A percentile compares a stretch with the other conserved stretches of the same genome.
Conservation (phyloP, 2,797 vertebrate genomes). For the Neostethus bicornis region DNA sequence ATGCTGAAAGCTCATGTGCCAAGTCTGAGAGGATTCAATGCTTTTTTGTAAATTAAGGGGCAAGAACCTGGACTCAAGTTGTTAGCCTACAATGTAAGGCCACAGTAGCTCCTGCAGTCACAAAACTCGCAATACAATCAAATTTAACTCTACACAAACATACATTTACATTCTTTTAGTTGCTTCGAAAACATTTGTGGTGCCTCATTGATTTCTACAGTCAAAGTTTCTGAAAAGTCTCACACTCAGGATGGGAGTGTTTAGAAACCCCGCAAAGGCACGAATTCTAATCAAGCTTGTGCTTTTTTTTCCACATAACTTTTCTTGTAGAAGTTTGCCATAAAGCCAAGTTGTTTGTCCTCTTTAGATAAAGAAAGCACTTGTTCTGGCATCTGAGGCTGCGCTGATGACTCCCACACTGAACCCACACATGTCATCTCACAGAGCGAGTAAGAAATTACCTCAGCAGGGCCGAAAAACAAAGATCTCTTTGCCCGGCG, state of each 20-base stretch:
- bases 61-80: slow-evolving; percentile 44
- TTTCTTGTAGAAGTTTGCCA: slow-evolving; percentile 16
- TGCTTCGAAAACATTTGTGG: slow-evolving; percentile 18
- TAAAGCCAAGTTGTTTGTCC: slow-evolving; percentile 60
- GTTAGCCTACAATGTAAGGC: slow-evolving; percentile 28
- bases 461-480: slow-evolving; percentile 46
- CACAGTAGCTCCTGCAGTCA: slow-evolving; percentile 25
- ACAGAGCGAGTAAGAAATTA: slow-evolving; percentile 38
- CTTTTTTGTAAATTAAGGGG: slow-evolving; percentile 47
- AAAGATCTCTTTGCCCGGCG: slow-evolving; percentile 47
- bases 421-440: slow-evolving; percentile 52
- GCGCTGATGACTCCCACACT: slow-evolving; percentile 54
- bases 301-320: slow-evolving; percentile 29
- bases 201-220: slow-evolving; percentile 5
- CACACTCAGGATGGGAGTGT: background rate
- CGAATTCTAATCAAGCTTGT: slow-evolving; percentile 37
- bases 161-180: slow-evolving; percentile 10
- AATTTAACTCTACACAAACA: slow-evolving; percentile 21
- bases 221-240: slow-evolving; percentile 12
- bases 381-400: slow-evolving; percentile 44
- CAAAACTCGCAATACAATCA: slow-evolving; percentile 25
- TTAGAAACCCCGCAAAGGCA: slow-evolving; percentile 30
- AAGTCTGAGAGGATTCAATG: slow-evolving; percentile 59
- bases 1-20: slow-evolving; percentile 44
- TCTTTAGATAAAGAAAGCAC: slow-evolving; percentile 55